phyloP scores from a whole-genome alignment of 1,140 invertebrate species.

The Parasteatoda tepidariorum region DNA sequence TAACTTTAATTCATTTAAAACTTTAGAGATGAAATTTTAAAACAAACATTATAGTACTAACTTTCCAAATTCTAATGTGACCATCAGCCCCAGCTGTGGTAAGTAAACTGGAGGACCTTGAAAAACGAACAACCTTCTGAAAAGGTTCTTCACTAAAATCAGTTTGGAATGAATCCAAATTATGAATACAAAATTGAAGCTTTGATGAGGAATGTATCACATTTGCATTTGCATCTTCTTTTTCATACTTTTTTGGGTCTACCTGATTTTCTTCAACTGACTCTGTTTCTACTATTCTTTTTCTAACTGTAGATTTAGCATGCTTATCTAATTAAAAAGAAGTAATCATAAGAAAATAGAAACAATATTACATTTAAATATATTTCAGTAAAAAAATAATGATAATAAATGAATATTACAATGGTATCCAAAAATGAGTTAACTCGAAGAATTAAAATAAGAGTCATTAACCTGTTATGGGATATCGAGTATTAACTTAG shows the following conservation, averaged over 20 bases:
- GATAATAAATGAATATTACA: too few relatives aligned
- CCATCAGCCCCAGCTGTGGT: slow-evolving; percentile 93
- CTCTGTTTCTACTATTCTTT: not conserved
- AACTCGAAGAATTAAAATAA: too few relatives aligned
- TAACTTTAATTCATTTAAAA: too few relatives aligned
- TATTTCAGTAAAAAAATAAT: too few relatives aligned
- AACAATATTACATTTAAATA: too few relatives aligned
- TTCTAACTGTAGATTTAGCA: not conserved
- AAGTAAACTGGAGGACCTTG: slow-evolving; percentile 79
- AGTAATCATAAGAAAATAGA: too few relatives aligned
- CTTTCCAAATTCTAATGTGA: slow-evolving; percentile 84
- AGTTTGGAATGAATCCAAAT: slow-evolving; percentile 68
- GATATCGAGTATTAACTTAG: too few relatives aligned
- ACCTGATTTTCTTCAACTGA: not conserved
- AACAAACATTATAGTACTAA: slow-evolving; percentile 40
- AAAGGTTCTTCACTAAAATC: slow-evolving; percentile 78
- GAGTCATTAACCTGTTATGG: too few relatives aligned
- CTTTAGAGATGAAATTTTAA: too few relatives aligned
- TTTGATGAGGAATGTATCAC: slow-evolving; percentile 27
- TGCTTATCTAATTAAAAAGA: too few relatives aligned
- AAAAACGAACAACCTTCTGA: slow-evolving; percentile 88
- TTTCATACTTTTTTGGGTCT: not conserved
- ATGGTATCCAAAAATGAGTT: too few relatives aligned
- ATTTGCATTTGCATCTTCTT: slow-evolving; percentile 39
- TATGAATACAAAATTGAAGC: slow-evolving; percentile 69